Percentiles rank a stretch among this genome's conserved stretches.
Conservation (phyloP, 53 echinoderm and acorn worm species). For the Paelopatides confundens region DNA sequence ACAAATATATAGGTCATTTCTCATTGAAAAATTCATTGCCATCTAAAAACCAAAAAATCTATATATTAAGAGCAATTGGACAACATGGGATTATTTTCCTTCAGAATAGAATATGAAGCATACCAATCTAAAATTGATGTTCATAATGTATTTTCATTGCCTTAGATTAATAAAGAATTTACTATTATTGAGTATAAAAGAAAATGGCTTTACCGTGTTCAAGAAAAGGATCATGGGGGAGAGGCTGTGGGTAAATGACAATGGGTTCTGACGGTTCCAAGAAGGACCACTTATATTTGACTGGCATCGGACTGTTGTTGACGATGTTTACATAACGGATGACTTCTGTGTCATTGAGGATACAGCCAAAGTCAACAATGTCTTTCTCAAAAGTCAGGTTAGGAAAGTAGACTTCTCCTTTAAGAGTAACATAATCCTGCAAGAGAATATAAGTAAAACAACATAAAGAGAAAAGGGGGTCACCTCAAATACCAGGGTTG, state of each 20-base stretch:
- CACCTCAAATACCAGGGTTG: too few relatives aligned
- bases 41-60: too few relatives aligned
- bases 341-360: constrained; percentile 98
- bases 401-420: constrained; percentile 97
- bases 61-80: too few relatives aligned
- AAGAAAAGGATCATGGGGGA: constrained; percentile 58
- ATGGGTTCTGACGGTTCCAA: constrained; percentile 88
- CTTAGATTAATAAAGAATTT: too few relatives aligned
- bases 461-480: neutral
- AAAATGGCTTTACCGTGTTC: constrained; percentile 38
- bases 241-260: constrained; percentile 80
- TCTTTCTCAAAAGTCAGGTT: constrained; percentile 98
- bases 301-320: constrained; percentile 98
- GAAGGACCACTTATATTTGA: constrained; percentile 97
- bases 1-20: too few relatives aligned
- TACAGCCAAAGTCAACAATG: constrained; percentile 96
- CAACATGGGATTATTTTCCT: too few relatives aligned
- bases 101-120: too few relatives aligned
- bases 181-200: too few relatives aligned
- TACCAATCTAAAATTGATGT: too few relatives aligned
- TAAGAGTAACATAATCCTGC: constrained; percentile 92
- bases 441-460: neutral
- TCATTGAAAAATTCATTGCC: too few relatives aligned
- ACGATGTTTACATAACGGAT: constrained; percentile 97
- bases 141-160: too few relatives aligned